Conservation (phyloP, 2,113 vertebrate species). For the Porphyrio hochstetteri region DNA sequence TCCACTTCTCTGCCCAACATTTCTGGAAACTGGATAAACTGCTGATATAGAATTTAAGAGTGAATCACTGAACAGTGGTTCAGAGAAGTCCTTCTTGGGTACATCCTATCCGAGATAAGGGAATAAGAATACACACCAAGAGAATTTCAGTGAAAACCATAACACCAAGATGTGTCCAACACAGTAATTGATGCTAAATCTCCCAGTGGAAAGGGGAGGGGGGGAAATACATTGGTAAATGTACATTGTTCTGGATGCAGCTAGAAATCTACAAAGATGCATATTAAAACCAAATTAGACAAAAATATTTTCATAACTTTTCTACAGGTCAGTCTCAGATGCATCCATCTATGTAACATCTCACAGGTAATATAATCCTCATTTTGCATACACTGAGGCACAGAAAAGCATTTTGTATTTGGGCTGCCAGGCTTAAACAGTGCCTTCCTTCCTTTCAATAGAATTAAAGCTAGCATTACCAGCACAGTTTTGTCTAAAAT, state of each 20-base stretch:
- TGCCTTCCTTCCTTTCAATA: neutral
- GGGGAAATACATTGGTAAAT: neutral
- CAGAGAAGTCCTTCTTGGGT: neutral
- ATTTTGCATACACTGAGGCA: neutral
- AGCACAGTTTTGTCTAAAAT: neutral
- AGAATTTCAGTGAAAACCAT: neutral
- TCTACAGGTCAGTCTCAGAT: neutral
- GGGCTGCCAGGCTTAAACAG: neutral
- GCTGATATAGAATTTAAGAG: neutral
- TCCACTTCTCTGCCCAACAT: neutral
- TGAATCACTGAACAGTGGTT: neutral
- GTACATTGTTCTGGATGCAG: neutral
- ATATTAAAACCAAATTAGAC: neutral
- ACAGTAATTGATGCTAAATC: neutral
- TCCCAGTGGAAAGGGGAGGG: neutral
- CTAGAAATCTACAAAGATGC: neutral
- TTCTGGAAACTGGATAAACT: constrained; percentile 24
- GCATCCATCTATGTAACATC: neutral
- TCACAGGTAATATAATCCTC: neutral
- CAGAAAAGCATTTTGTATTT: neutral
- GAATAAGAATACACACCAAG: neutral
- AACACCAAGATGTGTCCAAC: neutral
- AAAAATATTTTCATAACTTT: neutral
- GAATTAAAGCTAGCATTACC: neutral
- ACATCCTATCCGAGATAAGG: neutral